phyloP scores from a whole-genome alignment of 1,140 invertebrate genomes.

The Ips nitidus region DNA sequence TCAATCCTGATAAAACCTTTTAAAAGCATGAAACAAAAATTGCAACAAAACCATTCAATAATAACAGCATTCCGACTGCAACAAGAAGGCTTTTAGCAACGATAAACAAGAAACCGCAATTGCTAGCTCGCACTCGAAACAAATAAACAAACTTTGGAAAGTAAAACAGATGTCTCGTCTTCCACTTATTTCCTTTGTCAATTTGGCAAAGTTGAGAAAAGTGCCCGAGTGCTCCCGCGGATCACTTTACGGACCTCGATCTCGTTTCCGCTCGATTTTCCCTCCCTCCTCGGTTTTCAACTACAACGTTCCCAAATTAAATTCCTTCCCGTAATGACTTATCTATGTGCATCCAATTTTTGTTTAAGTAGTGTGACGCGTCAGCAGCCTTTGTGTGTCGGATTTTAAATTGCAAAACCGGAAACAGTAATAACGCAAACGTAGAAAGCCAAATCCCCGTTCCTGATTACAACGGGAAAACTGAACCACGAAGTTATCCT shows the following conservation, averaged over 20 bases:
- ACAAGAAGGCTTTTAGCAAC: conserved; percentile 8
- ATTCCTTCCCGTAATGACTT: too few species aligned
- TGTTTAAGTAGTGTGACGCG: too few species aligned
- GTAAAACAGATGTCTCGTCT: conserved; percentile 29
- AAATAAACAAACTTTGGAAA: conserved; percentile 30
- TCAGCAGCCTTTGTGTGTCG: too few species aligned
- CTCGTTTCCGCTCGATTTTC: neutral
- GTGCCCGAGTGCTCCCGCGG: neutral
- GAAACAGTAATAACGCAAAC: neutral
- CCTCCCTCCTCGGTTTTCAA: neutral
- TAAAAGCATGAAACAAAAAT: too few species aligned
- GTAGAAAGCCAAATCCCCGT: conserved; percentile 8
- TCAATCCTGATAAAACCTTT: too few species aligned
- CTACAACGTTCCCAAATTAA: neutral
- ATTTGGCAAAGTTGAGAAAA: conserved; percentile 22
- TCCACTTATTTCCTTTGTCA: conserved; percentile 33
- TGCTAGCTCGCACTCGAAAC: conserved; percentile 15
- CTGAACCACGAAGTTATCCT: conserved; percentile 11
- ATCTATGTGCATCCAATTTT: too few species aligned
- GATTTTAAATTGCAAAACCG: too few species aligned
- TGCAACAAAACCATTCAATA: too few species aligned
- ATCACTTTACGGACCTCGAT: neutral
- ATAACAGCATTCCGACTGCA: too few species aligned
- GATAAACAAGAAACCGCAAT: conserved; percentile 27
- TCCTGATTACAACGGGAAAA: conserved; percentile 10